Evolutionary conservation across 2,113 vertebrate genomes (phyloP), one percentile per base, ranked within the genome.

Genomic region (Callospermophilus lateralis): DNA sequence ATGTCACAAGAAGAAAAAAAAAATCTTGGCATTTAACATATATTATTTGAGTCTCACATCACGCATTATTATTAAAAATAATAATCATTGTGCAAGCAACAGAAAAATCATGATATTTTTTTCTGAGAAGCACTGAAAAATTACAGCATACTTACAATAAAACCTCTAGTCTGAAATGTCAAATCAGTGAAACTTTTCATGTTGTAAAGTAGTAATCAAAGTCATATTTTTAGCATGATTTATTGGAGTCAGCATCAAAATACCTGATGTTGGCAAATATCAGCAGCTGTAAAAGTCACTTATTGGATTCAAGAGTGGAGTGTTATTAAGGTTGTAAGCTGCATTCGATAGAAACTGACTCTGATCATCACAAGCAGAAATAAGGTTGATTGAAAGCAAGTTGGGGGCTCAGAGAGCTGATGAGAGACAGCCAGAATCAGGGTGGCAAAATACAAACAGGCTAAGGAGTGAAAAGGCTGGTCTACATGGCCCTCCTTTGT

Each of bases 361-460:
- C 17, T 93, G 74, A 94, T 73, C 10, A 92, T 48, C 45, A 37
- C 53, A 61, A 58, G 48, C 45, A 95, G 89, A 77, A 93, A 63
- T 5, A 70, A 32, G 34, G 42, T 79, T 68, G 58, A 15, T 16
- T 87, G 53, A 61, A 53, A 53, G 24, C 34, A 42, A 76, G 48
- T 28, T 58, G 45, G 6, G 6, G 28, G 16, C 19, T 97, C 39
- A 48, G 7, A 72, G 80, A 55, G 42, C 70, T 84, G 48, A 76
- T 34, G 24, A 78, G 26, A 72, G 7, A 5, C 13, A 92, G 6
- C 8, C 48, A 90, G 39, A 94, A 48, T 9, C 53, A 83, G 37
- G 22, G 3, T 67, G 74, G 48, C 72, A 63, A 89, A 89, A 61
- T 26, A n/a, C 4, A 34, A 72, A 58, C 67, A 30, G 4, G 10